phyloP scores from a whole-genome alignment of 2,113 vertebrate genomes.

The Forbesichthys papilliferus region DNA sequence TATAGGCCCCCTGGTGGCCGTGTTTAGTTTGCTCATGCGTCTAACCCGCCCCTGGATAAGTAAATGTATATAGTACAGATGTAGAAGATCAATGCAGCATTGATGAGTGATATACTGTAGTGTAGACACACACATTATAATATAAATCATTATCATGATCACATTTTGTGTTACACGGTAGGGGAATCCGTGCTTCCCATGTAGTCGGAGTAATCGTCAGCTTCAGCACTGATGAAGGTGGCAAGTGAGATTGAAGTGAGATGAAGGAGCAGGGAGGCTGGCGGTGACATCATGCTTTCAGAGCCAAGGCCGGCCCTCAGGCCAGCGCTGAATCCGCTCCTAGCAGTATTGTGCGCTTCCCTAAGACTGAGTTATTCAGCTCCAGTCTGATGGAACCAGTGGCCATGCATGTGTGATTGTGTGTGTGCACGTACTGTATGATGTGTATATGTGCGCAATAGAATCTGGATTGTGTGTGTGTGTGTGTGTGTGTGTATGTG shows the following conservation, averaged over 20 bases:
- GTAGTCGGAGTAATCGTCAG: neutral
- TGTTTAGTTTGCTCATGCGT: too few species aligned
- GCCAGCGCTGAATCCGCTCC: constrained; percentile 57
- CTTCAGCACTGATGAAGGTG: neutral
- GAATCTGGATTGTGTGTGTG: constrained; percentile 34
- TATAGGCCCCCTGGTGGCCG: too few species aligned
- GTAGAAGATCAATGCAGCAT: too few species aligned
- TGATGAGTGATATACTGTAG: too few species aligned
- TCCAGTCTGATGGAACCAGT: constrained; percentile 61
- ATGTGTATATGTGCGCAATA: constrained; percentile 17
- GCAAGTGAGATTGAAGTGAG: constrained; percentile 11
- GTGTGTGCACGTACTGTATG: constrained; percentile 22
- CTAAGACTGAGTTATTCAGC: constrained; percentile 70
- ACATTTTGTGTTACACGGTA: too few species aligned
- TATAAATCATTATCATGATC: too few species aligned
- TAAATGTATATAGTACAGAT: too few species aligned
- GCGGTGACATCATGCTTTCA: constrained; percentile 75
- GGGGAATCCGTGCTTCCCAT: too few species aligned
- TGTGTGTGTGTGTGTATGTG: constrained; percentile 35
- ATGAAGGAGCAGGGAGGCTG: constrained; percentile 41
- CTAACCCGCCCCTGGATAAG: too few species aligned
- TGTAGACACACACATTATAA: too few species aligned
- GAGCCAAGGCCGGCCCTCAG: constrained; percentile 59
- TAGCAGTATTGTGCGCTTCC: constrained; percentile 72
- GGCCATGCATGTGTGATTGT: constrained; percentile 21